A percentile compares a stretch with the other conserved stretches of the same genome.
Conservation (phyloP, 2,113 vertebrate genomes). For the Apodemus sylvaticus region DNA sequence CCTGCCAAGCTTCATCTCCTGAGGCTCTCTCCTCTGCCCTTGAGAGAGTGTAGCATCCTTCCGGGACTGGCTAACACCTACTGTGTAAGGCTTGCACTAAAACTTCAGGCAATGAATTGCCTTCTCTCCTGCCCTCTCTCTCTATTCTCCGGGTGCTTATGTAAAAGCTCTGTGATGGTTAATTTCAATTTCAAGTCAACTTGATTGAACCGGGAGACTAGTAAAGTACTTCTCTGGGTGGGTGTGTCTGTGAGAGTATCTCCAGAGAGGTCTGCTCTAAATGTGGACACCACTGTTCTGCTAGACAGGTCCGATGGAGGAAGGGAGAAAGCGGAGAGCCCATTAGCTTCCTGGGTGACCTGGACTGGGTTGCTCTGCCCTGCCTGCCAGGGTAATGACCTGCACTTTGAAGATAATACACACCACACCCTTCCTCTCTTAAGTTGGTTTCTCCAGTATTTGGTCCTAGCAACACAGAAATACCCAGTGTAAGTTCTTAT, state of each 20-base stretch:
- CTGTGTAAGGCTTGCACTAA: not conserved
- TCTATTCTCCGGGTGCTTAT: not conserved
- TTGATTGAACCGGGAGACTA: no score
- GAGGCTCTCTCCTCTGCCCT: not conserved
- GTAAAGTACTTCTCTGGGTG: not conserved
- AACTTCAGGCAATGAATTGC: no score
- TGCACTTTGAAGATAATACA: not conserved
- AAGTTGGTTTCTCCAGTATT: not conserved
- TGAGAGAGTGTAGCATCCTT: not conserved
- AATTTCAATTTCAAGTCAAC: not conserved
- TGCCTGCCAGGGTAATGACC: no score
- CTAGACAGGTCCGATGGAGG: not conserved
- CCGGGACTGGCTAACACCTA: not conserved
- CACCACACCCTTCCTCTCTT: not conserved
- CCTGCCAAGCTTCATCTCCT: not conserved
- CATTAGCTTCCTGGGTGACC: not conserved
- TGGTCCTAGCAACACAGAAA: not conserved
- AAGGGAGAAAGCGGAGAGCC: not conserved
- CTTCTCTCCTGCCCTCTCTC: not conserved
- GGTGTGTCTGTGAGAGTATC: not conserved
- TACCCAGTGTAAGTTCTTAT: not conserved
- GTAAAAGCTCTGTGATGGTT: not conserved
- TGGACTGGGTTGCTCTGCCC: not conserved
- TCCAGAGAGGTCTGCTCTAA: not conserved
- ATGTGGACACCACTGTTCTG: not conserved